A percentile compares a stretch with the other conserved stretches of the same genome.
These are phyloP conservation scores for Chamaetylas fuelleborni DNA, from an alignment of 2,113 vertebrate species.

Conservation along the genomic window DNA sequence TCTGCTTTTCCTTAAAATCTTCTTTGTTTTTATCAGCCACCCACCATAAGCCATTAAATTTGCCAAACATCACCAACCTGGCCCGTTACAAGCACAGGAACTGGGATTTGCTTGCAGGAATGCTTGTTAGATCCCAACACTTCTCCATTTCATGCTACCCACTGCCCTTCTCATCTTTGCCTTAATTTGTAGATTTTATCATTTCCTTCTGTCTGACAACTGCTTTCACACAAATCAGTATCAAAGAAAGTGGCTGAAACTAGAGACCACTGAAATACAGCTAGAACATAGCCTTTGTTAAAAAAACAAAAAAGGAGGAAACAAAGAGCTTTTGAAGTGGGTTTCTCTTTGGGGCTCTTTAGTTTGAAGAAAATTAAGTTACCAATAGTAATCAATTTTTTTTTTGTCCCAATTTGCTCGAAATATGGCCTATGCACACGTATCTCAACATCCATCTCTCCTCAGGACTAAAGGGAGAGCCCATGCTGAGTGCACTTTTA, in stretches of 20 bases:
- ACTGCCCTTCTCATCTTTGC: not conserved
- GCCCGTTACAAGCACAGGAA: not conserved
- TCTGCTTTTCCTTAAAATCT: not conserved
- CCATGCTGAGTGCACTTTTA: not conserved
- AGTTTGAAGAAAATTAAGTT: conserved; percentile 44
- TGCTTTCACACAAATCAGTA: conserved; percentile 32
- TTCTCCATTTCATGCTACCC: not conserved
- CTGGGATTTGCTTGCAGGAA: not conserved
- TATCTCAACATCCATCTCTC: conserved; percentile 3
- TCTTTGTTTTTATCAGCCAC: not conserved
- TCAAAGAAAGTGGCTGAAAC: conserved; percentile 61
- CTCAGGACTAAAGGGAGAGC: conserved; percentile 13
- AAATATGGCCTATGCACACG: not conserved
- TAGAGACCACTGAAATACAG: conserved; percentile 29
- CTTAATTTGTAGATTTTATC: not conserved
- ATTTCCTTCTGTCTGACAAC: conserved; percentile 55
- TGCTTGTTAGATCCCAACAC: not conserved
- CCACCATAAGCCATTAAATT: not conserved
- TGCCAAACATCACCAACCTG: not conserved
- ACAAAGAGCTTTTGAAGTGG: conserved; percentile 46
- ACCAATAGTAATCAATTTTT: conserved; percentile 53
- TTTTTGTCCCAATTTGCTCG: not conserved
- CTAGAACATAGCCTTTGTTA: not conserved
- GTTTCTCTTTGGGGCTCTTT: conserved; percentile 34
- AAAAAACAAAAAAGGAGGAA: not conserved